phyloP scores from a whole-genome alignment of 37 sponge, comb jelly and placozoan genomes.

The Theonella swinhoei region DNA sequence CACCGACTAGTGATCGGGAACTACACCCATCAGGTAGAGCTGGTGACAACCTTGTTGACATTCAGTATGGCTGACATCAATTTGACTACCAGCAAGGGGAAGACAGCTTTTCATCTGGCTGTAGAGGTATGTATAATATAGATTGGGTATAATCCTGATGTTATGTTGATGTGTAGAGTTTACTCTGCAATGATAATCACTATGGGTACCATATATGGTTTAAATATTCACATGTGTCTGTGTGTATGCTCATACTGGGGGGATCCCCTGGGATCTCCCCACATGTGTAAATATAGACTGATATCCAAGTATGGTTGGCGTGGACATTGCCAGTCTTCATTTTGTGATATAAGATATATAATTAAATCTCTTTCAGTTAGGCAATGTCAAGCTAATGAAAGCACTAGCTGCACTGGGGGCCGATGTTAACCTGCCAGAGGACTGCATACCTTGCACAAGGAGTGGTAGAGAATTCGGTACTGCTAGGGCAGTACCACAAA shows the following conservation, averaged over 20 bases:
- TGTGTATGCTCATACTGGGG: neutral
- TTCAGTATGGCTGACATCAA: neutral
- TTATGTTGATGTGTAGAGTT: conserved; percentile 7
- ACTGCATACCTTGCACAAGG: neutral
- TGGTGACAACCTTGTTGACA: neutral
- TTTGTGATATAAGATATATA: neutral
- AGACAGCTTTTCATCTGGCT: neutral
- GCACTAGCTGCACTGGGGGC: neutral
- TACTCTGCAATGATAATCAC: too few relatives aligned
- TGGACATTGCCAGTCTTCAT: neutral
- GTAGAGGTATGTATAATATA: neutral
- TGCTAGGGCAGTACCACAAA: too few relatives aligned
- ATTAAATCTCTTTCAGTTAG: neutral
- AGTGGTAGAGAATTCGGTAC: too few relatives aligned
- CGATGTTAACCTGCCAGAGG: neutral
- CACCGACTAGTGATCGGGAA: neutral
- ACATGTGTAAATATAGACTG: too few relatives aligned
- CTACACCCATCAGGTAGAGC: neutral
- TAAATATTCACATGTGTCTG: conserved; percentile 3
- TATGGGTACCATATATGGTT: too few relatives aligned
- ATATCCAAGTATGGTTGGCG: too few relatives aligned
- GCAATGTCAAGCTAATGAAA: neutral
- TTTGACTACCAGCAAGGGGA: neutral
- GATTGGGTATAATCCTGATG: neutral
- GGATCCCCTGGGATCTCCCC: neutral